phyloP scores from a whole-genome alignment of 2,888 invertebrate species.

The Apodemia mormo region DNA sequence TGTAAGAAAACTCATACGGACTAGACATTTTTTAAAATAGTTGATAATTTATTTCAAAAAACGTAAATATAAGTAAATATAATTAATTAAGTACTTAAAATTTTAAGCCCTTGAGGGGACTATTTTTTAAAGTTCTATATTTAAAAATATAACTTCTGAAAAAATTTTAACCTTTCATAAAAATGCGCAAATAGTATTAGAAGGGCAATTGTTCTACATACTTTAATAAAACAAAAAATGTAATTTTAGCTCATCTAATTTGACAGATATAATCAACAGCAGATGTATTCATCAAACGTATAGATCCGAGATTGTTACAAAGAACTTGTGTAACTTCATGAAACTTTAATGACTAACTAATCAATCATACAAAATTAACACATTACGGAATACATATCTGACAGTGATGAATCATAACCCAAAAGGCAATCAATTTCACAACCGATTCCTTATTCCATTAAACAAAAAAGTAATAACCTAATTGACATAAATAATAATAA shows the following conservation, averaged over 20 bases:
- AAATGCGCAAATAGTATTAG: constrained; percentile 1
- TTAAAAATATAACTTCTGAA: not conserved
- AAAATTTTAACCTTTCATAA: not conserved
- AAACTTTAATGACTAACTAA: constrained; percentile 73
- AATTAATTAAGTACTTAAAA: no score
- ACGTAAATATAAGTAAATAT: no score
- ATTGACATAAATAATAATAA: constrained; percentile 83
- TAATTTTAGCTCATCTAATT: constrained; percentile 38
- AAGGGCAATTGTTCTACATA: constrained; percentile 5
- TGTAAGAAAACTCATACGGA: no score
- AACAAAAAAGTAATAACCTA: constrained; percentile 81
- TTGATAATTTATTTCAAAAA: no score
- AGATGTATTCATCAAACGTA: constrained; percentile 39
- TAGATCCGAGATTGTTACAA: constrained; percentile 49
- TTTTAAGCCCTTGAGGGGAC: not conserved
- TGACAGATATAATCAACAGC: constrained; percentile 60
- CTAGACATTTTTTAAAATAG: no score
- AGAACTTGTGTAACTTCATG: constrained; percentile 74
- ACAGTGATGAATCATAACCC: constrained; percentile 80
- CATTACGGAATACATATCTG: constrained; percentile 74
- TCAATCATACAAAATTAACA: constrained; percentile 80
- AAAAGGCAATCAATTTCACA: constrained; percentile 80
- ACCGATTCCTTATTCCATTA: constrained; percentile 80
- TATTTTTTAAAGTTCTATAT: not conserved
- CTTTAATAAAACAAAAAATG: constrained; percentile 1